Evolutionary conservation across 2,888 invertebrate species (phyloP), one percentile per base, ranked within the genome.

Genomic region (Fissipunctia ypsillon): DNA sequence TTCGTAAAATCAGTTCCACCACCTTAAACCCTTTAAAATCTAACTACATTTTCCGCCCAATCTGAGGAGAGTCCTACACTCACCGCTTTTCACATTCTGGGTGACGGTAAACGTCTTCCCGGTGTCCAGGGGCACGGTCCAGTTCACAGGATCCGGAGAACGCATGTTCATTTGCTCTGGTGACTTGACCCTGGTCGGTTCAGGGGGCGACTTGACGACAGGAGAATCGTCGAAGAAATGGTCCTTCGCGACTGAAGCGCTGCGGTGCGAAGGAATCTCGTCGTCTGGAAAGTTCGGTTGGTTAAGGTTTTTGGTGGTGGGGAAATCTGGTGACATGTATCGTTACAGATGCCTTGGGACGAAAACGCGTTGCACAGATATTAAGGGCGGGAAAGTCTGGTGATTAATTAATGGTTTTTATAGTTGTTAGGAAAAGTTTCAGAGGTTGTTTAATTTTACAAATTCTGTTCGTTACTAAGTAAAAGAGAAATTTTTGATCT

Each of bases 81-180:
- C 95, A 96, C 96, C 96, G 93, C 94, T 95, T 93, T 98, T 97
- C 89, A 99, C 98, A 96, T 98, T 99, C 96, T 99, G 99, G 79
- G 98, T 99, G 88, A 99, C 99, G 57, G 99, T 98, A 95, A 99
- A 99, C 56, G 98, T 98, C 96, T 98, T 99, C 88, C 99, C 98
- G 86, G 98, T 99, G 95, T 99, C 99, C 90, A 99, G 97, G 70
- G 99, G 99, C 78, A 99, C 99, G 67, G 99, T 99, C 99, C 99
- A 99, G 95, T 99, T 99, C 89, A 99, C 99, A 68, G 99, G 99
- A 95, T 99, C 99, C 22, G 99, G 99, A 31, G 99, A 99, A 86
- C 98, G 97, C 98, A 99, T 98, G 92, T 98, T 97, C 95, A 98
- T 98, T 94, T 98, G 98, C 92, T 99, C 99, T 1, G 99, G 99